Conservation (phyloP, 2,113 vertebrate species). For the Xyliphius kryptos region DNA sequence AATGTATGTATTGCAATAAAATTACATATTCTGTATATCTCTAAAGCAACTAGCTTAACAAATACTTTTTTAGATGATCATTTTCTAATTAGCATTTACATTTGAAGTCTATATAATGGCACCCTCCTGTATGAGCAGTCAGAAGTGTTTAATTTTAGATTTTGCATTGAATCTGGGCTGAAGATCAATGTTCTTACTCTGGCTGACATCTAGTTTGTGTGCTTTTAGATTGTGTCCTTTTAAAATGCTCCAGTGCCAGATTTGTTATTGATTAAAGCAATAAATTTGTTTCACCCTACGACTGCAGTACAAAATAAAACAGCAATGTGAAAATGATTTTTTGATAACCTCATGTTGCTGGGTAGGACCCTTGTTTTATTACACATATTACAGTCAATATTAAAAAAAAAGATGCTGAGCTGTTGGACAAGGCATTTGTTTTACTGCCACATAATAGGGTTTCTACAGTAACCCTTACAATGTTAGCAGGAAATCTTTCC, state of each 20-base stretch:
- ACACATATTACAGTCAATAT: background rate
- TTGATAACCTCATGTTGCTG: background rate
- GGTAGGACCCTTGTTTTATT: conserved; percentile 1
- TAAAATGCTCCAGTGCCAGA: background rate
- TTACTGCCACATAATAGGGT: background rate
- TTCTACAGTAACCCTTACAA: background rate
- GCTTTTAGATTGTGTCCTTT: too few species aligned
- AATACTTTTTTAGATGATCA: background rate
- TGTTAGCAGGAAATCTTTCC: conserved; percentile 40
- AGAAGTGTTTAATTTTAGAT: background rate
- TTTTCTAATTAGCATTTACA: background rate
- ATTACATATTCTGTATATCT: background rate
- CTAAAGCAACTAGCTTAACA: background rate
- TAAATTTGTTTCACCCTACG: background rate
- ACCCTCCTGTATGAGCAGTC: background rate
- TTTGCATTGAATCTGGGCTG: background rate
- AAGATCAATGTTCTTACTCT: background rate
- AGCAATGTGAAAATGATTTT: background rate
- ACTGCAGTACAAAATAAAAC: conserved; percentile 4
- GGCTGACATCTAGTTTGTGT: background rate
- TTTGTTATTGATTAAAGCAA: conserved; percentile 8
- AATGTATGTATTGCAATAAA: too few species aligned
- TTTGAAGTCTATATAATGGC: background rate
- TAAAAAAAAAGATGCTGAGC: background rate
- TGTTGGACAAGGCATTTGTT: background rate